Conservation (phyloP, 2,888 invertebrate species). For the Caenorhabditis sinica region DNA sequence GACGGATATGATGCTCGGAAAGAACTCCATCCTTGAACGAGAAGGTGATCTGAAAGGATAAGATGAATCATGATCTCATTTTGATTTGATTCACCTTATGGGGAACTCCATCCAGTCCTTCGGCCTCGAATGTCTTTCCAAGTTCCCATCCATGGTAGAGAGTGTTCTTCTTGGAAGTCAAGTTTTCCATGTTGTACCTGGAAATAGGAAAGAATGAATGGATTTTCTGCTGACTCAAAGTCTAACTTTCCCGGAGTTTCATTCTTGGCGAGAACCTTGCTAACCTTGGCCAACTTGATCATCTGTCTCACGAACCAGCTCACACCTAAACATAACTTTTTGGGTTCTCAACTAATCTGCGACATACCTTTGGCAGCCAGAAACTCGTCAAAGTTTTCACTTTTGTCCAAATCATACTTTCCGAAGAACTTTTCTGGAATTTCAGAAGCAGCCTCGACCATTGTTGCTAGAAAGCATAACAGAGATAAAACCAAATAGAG, state of each 20-base stretch:
- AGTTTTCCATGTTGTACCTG: slow-evolving; percentile 78
- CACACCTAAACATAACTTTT: slow-evolving; percentile 62
- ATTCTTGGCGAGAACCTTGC: slow-evolving; percentile 76
- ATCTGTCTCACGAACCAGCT: slow-evolving; percentile 77
- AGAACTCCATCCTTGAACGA: slow-evolving; percentile 73
- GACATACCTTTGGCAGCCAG: slow-evolving; percentile 78
- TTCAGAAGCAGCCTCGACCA: slow-evolving; percentile 51
- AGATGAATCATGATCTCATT: not conserved
- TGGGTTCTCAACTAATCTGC: not conserved
- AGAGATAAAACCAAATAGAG: slow-evolving; percentile 30
- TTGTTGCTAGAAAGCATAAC: slow-evolving; percentile 56
- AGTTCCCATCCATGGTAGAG: slow-evolving; percentile 77
- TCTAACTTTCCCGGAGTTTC: slow-evolving; percentile 64
- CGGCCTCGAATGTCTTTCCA: slow-evolving; percentile 80
- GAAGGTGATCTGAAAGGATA: slow-evolving; percentile 80
- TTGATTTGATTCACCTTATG: slow-evolving; percentile 70
- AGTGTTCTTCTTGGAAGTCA: slow-evolving; percentile 79
- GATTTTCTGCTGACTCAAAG: not conserved
- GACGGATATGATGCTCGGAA: slow-evolving; percentile 80
- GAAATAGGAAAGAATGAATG: not conserved
- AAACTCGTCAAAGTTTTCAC: slow-evolving; percentile 83
- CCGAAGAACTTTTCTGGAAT: slow-evolving; percentile 82
- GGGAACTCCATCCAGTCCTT: slow-evolving; percentile 80
- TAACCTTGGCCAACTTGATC: slow-evolving; percentile 81
- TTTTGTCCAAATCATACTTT: slow-evolving; percentile 77